phyloP scores from a whole-genome alignment of 2,113 vertebrate species.

The Cochlearius cochlearius region DNA sequence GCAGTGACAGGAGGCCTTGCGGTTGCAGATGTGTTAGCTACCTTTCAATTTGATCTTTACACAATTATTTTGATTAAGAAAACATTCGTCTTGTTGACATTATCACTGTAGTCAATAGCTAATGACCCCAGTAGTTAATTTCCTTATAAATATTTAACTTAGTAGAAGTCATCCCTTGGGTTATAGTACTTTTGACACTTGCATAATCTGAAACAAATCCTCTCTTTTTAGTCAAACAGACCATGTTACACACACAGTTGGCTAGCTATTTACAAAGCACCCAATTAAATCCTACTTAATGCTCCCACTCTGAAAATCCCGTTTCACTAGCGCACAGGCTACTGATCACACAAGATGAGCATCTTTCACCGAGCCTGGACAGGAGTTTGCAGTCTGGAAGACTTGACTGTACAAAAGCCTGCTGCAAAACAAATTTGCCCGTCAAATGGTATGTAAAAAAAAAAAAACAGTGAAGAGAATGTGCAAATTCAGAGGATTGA shows the following conservation, averaged over 20 bases:
- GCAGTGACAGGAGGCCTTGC: neutral
- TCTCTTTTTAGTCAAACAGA: slow-evolving; percentile 69
- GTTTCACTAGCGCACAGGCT: slow-evolving; percentile 35
- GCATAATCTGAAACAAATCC: slow-evolving; percentile 77
- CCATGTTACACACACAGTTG: slow-evolving; percentile 73
- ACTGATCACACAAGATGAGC: slow-evolving; percentile 56
- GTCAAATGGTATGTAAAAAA: fast-evolving
- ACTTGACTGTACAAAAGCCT: neutral
- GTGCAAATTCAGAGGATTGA: slow-evolving; percentile 32
- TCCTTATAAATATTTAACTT: slow-evolving; percentile 74
- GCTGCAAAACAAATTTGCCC: neutral
- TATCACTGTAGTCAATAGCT: slow-evolving; percentile 36
- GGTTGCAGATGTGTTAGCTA: neutral
- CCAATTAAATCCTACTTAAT: slow-evolving; percentile 82
- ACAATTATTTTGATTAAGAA: slow-evolving; percentile 33
- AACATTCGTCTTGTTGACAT: slow-evolving; percentile 39
- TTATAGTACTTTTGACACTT: slow-evolving; percentile 70
- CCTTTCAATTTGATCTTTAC: neutral
- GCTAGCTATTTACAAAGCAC: slow-evolving; percentile 77
- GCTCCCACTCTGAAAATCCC: slow-evolving; percentile 70
- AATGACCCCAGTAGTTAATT: slow-evolving; percentile 47
- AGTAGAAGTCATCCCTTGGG: slow-evolving; percentile 59
- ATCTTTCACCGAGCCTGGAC: slow-evolving; percentile 33
- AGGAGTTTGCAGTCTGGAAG: neutral
- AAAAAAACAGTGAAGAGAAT: neutral